Evolutionary conservation across 2,888 invertebrate species (phyloP), one percentile per base, ranked within the genome.

Genomic region (Pristionchus entomophagus): DNA sequence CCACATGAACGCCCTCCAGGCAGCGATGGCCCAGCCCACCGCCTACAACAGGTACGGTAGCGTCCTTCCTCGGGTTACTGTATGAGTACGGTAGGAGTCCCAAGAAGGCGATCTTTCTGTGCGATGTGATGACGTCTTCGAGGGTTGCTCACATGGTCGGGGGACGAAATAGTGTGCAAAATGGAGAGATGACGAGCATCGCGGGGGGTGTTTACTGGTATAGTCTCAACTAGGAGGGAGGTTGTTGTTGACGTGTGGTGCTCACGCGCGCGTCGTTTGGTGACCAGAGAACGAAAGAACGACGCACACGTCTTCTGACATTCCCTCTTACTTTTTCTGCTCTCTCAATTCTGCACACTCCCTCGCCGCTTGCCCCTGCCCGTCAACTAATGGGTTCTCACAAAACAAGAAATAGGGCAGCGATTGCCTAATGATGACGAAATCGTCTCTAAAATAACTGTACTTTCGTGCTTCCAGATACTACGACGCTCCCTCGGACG

Each of bases 401-500:
- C n/a, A 19, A 14, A 8, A 2, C 32, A 32, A 32, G 22, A 69
- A 69, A 41, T 8, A 32, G 38, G 3, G 32, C 1, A 35, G 29
- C 5, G 8, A 2, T 26, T 53, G 53, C 1, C 35, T 3, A 73
- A 51, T 17, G 17, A 26, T 12, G 77, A 26, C 49, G 69, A 69
- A 69, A 29, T 14, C 6, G 45, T 45, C 45, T 45, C n/a, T n/a
- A n/a, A n/a, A 45, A 14, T 45, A 14, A 14, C 6, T 45, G 45
- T 14, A 45, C 5, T 80, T n/a, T 26, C 41, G 12, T 35, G n/a
- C 26, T 85, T 77, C 51, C 59, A 89, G 89, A 83, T 91, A 91
- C 87, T 93, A 93, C 86, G 93, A 93, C 85, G 90, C 92, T 26
- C 88, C 86, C 51, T 89, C 91, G 19, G 93, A 93, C 86, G 93